Base-by-base conservation (phyloP, 1,140 invertebrate species). In the Cydia amplana region DNA sequence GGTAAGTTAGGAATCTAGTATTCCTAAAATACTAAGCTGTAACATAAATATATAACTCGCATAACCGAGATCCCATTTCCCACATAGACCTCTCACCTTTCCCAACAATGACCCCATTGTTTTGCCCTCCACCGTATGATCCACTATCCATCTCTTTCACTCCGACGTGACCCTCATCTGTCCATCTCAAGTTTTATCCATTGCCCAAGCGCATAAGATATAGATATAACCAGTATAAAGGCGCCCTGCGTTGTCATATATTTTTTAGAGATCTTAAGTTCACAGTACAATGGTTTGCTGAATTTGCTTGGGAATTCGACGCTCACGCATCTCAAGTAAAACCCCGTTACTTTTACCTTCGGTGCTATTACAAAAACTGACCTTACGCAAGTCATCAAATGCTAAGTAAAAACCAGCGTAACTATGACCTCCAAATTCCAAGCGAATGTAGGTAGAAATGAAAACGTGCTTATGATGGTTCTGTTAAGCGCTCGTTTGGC, bases 271-370 rank as follows among this genome's bases (percentile, higher is more conserved):
- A 60, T 20, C 6, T 23, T 7, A 23, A 23, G 55, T 12, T 60
- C 55, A 20, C 20, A 12, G 2, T 60, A 60, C 55, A 2, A 10
- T 60, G 55, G 55, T 60, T 60, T 3, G 2, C 12, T 20, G 2
- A 9, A 23, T 60, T 0, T 23, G 55, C 55, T 23, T 60, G 9
- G 10, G 55, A 60, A 60, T 23, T 4, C 55, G 55, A 4, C 55
- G 36, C 81, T 90, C 86, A 89, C 85, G 86, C 86, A 91, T 91
- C 90, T 92, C 80, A 91, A 91, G 89, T 88, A 87, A 90, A 86
- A 80, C 83, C 85, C 91, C 91, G 91, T 92, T 92, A 92, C 91
- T 92, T 92, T 92, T 91, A 90, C 88, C 85, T 80, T 83, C 20
- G 7, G 20, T 60, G 20, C 20, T 23, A 10, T 6, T 23, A 60